These are phyloP conservation scores for Pangasius djambal DNA, from an alignment of 2,797 vertebrate species.

Conservation along the genomic window DNA sequence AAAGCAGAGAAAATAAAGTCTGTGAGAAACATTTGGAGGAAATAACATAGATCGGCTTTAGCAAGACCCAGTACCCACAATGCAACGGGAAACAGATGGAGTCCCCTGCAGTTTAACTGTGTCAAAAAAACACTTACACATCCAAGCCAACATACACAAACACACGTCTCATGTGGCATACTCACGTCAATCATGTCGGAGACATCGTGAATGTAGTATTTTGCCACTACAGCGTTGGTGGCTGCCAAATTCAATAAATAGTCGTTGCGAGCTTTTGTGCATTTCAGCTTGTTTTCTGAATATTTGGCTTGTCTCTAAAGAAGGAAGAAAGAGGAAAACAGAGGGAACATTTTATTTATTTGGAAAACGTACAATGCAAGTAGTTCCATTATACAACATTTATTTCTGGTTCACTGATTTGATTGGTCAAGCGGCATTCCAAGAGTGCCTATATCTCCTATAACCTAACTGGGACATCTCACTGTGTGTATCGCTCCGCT, in stretches of 20 bases:
- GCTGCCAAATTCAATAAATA: conserved; percentile 95
- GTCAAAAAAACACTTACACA: conserved; percentile 41
- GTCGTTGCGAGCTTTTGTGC: conserved; percentile 96
- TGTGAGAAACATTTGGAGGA: conserved; percentile 41
- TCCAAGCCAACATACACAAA: conserved; percentile 52
- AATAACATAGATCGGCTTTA: conserved; percentile 34
- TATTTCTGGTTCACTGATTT: neutral
- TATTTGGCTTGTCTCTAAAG: conserved; percentile 97
- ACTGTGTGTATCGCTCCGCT: neutral
- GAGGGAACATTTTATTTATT: neutral
- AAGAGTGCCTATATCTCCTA: neutral
- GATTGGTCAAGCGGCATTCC: neutral
- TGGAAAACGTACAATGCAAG: neutral
- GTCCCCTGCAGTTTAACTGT: conserved; percentile 28
- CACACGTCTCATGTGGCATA: conserved; percentile 52
- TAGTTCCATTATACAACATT: neutral
- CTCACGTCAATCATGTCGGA: conserved; percentile 98
- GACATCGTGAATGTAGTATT: conserved; percentile 98
- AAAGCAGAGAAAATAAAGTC: conserved; percentile 34
- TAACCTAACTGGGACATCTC: neutral
- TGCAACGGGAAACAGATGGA: conserved; percentile 50
- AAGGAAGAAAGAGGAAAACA: conserved; percentile 28
- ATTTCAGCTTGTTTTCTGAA: conserved; percentile 98
- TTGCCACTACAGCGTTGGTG: conserved; percentile 92
- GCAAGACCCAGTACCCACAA: conserved; percentile 42